Evolutionary conservation across 2,888 invertebrate genomes (phyloP).

Genomic region (Eueremaeus valkanovi): DNA sequence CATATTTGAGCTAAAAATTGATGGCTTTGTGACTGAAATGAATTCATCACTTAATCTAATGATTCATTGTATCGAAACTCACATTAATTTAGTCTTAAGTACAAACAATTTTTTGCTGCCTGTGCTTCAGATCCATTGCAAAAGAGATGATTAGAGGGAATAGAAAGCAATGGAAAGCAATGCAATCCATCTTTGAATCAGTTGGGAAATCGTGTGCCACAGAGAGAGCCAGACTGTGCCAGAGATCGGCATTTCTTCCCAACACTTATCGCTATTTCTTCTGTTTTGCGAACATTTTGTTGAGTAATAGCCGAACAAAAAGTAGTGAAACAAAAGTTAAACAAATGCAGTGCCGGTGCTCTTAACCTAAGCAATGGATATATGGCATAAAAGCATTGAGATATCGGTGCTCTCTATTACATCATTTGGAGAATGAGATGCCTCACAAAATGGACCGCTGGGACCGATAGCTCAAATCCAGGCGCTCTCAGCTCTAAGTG

Average conservation of each 20-base stretch:
- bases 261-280: not conserved
- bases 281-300: not conserved
- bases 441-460: conserved; percentile 24
- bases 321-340: conserved; percentile 24
- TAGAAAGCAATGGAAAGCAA: conserved; percentile 38
- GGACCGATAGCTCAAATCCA: conserved; percentile 27
- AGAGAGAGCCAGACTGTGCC: no score
- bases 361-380: not conserved
- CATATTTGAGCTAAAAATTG: not conserved
- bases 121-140: conserved; percentile 14
- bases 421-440: conserved; percentile 16
- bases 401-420: conserved; percentile 13
- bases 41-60: conserved; percentile 23
- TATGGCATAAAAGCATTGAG: conserved; percentile 1
- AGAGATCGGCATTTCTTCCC: conserved; percentile 21
- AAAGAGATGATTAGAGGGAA: conserved; percentile 28
- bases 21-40: not conserved
- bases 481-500: not conserved
- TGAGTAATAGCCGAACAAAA: conserved; percentile 14
- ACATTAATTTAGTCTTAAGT: conserved; percentile 12
- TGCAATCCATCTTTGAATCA: conserved; percentile 34
- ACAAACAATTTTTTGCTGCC: not conserved
- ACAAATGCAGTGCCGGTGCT: conserved; percentile 24
- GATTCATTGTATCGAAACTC: not conserved
- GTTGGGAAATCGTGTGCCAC: conserved; percentile 24